Evolutionary conservation across 1,140 invertebrate genomes (phyloP).

Genomic region (Zaprionus ornatus): DNA sequence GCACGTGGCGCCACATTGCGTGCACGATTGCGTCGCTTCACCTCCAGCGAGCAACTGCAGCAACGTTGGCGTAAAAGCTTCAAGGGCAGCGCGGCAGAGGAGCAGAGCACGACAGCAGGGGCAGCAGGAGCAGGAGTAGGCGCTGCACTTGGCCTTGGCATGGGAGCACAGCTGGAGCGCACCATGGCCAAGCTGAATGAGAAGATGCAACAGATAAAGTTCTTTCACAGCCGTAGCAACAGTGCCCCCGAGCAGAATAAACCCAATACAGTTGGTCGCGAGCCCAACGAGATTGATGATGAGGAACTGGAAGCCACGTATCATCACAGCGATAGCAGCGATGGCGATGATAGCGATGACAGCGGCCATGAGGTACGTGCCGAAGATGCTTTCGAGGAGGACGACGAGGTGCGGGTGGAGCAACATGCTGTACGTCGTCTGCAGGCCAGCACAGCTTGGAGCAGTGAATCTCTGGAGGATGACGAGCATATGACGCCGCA

Average conservation of each 20-base stretch:
- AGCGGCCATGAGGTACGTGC: constrained; percentile 53
- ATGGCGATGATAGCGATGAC: constrained; percentile 16
- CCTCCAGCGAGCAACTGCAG: constrained; percentile 58
- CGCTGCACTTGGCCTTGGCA: background rate
- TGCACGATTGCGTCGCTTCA: constrained; percentile 50
- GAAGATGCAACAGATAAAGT: constrained; percentile 73
- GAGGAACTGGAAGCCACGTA: constrained; percentile 68
- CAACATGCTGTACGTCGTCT: too few relatives aligned
- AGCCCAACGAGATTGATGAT: constrained; percentile 67
- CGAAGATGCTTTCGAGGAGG: constrained; percentile 44
- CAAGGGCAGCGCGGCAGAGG: constrained; percentile 13
- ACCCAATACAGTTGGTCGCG: constrained; percentile 64
- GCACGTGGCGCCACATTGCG: constrained; percentile 22
- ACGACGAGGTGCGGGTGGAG: background rate
- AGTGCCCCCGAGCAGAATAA: constrained; percentile 32
- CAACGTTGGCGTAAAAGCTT: constrained; percentile 68
- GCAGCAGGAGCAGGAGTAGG: background rate
- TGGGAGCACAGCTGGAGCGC: constrained; percentile 50
- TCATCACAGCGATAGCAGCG: constrained; percentile 65
- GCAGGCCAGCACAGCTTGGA: constrained; percentile 64
- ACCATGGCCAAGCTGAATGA: constrained; percentile 69
- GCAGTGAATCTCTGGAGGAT: constrained; percentile 67
- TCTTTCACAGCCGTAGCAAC: constrained; percentile 53
- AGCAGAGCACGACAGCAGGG: background rate
- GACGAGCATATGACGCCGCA: constrained; percentile 29